These are phyloP conservation scores for Eulemur rubriventer DNA, from an alignment of 2,797 vertebrate species.

Conservation along the genomic window DNA sequence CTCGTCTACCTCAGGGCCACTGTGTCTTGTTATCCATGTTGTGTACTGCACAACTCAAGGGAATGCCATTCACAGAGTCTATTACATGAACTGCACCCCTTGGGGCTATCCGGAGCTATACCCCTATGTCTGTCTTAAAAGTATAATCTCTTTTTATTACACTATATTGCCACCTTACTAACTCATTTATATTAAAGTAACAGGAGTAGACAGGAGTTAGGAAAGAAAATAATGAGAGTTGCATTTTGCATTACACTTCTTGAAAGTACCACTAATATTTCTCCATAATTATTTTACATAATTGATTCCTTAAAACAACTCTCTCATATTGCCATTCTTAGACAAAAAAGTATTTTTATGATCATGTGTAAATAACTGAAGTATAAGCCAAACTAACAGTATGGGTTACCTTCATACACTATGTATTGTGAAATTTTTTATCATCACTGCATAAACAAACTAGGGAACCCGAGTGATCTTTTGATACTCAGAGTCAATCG, in stretches of 20 bases:
- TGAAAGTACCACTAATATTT: neutral
- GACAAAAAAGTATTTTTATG: constrained; percentile 2
- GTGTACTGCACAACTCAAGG: neutral
- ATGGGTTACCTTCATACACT: neutral
- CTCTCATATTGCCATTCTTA: neutral
- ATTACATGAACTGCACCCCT: neutral
- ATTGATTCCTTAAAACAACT: neutral
- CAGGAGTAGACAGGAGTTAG: neutral
- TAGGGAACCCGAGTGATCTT: constrained; percentile 42
- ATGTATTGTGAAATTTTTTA: neutral
- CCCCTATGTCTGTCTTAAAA: neutral
- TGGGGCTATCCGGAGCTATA: neutral
- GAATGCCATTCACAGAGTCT: neutral
- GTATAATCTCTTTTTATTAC: neutral
- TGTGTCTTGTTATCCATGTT: neutral
- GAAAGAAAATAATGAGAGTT: constrained; percentile 22
- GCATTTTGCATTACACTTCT: neutral
- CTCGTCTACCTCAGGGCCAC: neutral
- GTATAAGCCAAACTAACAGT: constrained; percentile 32
- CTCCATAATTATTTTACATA: constrained; percentile 32
- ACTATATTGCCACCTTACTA: neutral
- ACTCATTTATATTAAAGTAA: neutral
- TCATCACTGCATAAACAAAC: neutral
- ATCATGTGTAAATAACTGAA: constrained; percentile 34
- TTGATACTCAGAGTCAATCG: constrained; percentile 22